These are phyloP conservation scores for Cariama cristata DNA, from an alignment of 2,113 vertebrate species.

Conservation along the genomic window DNA sequence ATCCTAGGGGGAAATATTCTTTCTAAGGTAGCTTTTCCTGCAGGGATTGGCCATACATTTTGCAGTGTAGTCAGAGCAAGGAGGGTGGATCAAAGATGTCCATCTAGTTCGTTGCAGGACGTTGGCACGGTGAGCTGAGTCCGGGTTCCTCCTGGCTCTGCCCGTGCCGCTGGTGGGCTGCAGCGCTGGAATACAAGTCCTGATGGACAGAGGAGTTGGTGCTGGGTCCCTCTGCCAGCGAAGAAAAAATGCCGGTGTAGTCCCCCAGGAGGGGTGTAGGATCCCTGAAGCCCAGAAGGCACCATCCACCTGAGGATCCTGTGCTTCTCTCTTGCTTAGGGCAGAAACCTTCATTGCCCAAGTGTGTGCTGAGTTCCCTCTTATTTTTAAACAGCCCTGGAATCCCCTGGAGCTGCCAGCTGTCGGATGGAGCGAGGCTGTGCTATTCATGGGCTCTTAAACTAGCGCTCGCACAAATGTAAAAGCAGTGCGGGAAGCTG, in stretches of 20 bases:
- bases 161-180: not conserved
- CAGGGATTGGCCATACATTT: rapidly evolving
- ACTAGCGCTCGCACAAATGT: not conserved
- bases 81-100: not conserved
- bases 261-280: not conserved
- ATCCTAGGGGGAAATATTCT: not conserved
- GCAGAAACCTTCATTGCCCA: not conserved
- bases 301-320: not conserved
- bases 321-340: not conserved
- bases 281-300: not conserved
- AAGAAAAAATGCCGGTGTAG: not conserved
- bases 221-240: not conserved
- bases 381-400: constrained; percentile 31
- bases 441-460: not conserved
- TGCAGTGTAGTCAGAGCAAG: not conserved
- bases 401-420: not conserved
- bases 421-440: not conserved
- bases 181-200: not conserved
- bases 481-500: not conserved
- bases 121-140: not conserved
- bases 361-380: not conserved
- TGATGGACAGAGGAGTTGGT: rapidly evolving
- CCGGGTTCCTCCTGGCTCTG: not conserved
- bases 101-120: not conserved
- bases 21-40: not conserved